A percentile compares a stretch with the other conserved stretches of the same genome.
Evolutionary conservation across 1,140 invertebrate genomes (phyloP).

Genomic region (Anthonomus grandis): DNA sequence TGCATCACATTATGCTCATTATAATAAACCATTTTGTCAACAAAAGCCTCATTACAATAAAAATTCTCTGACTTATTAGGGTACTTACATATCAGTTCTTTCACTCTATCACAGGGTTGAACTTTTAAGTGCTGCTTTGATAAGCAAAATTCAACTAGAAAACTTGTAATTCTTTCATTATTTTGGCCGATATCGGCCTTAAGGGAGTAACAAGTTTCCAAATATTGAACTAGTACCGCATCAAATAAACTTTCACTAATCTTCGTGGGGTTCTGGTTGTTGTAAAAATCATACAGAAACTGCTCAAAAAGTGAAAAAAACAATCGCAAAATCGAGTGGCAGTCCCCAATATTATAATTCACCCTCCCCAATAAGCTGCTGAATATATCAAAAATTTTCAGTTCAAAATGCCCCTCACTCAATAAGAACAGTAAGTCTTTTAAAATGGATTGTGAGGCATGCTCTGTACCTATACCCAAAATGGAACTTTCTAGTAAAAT

Average conservation of each 20-base stretch:
- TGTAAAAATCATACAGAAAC: constrained; percentile 33
- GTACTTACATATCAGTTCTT: too few relatives aligned
- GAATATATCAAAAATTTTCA: constrained; percentile 37
- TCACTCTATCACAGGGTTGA: neutral
- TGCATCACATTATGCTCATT: neutral
- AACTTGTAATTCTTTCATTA: constrained; percentile 11
- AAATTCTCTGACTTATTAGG: too few relatives aligned
- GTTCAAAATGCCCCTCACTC: constrained; percentile 27
- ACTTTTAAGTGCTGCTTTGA: neutral
- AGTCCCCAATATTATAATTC: constrained; percentile 25
- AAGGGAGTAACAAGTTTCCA: constrained; percentile 2
- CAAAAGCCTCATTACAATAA: neutral
- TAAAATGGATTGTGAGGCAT: constrained; percentile 21
- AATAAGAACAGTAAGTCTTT: constrained; percentile 37
- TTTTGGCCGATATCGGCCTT: constrained; percentile 4
- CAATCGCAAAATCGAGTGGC: constrained; percentile 19
- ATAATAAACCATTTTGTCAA: neutral
- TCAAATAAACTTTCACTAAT: constrained; percentile 25
- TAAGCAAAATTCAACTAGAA: neutral
- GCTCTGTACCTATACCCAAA: constrained; percentile 31
- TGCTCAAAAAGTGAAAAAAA: constrained; percentile 37
- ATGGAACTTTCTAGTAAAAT: constrained; percentile 35
- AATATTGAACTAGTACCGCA: constrained; percentile 12
- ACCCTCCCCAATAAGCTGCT: constrained; percentile 22
- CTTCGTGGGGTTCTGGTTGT: constrained; percentile 15